Conservation (phyloP, 2,113 vertebrate species). For the Symphodus melops region DNA sequence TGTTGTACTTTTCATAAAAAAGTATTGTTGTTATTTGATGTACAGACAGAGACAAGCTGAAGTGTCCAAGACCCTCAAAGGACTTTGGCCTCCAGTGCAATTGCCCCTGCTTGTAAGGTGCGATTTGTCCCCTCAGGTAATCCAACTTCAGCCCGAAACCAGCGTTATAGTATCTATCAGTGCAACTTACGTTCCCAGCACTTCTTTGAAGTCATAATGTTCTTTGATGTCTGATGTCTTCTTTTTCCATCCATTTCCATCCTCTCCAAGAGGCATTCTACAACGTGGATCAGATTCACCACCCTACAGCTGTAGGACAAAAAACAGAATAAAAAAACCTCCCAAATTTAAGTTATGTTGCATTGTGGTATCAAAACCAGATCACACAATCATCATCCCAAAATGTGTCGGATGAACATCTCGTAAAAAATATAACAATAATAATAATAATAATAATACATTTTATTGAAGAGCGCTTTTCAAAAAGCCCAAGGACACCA, state of each 20-base stretch:
- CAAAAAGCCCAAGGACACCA: no score
- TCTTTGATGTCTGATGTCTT: conserved; percentile 87
- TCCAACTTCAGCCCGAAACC: not conserved
- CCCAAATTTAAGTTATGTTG: not conserved
- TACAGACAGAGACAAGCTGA: not conserved
- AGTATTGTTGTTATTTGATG: not conserved
- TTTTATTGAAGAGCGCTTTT: no score
- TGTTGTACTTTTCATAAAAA: not conserved
- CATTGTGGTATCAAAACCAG: no score
- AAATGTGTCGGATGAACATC: no score
- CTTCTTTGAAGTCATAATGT: conserved; percentile 87
- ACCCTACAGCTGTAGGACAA: conserved; percentile 67
- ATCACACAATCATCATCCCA: no score
- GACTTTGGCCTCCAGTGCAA: not conserved
- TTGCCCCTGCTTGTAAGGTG: no score
- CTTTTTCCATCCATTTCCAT: conserved; percentile 86
- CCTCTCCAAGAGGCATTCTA: conserved; percentile 86
- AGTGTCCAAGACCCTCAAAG: not conserved
- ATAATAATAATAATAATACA: no score
- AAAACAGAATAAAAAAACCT: conserved; percentile 35
- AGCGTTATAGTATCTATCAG: not conserved
- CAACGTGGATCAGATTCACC: conserved; percentile 66
- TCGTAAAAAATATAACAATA: no score
- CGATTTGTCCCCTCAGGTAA: not conserved
- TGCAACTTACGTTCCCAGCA: conserved; percentile 85